phyloP scores from a whole-genome alignment of 2,888 invertebrate genomes.

The Homarus gammarus region DNA sequence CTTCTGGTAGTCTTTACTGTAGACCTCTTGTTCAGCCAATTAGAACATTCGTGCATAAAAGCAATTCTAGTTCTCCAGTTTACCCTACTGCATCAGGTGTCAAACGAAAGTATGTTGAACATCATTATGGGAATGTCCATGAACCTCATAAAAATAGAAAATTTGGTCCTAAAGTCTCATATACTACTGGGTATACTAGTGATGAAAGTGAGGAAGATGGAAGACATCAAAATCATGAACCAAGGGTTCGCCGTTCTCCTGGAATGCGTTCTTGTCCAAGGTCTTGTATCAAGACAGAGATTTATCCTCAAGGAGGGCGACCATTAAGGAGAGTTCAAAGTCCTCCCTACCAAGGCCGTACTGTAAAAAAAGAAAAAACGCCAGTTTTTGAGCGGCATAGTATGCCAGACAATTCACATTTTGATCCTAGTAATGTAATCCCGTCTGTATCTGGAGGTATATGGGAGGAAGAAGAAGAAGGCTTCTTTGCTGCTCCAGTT shows the following conservation, averaged over 20 bases:
- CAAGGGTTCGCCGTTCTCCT: background rate
- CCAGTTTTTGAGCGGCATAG: background rate
- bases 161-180: background rate
- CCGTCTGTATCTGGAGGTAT: background rate
- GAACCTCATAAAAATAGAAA: background rate
- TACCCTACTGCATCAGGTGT: constrained; percentile 27
- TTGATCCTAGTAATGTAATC: background rate
- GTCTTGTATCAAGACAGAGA: constrained; percentile 3
- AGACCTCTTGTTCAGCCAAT: background rate
- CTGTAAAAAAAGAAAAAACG: constrained; percentile 13
- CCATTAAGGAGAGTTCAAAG: background rate
- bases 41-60: background rate
- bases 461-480: constrained; percentile 33
- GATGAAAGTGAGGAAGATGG: constrained; percentile 61
- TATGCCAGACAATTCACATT: background rate
- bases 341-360: background rate
- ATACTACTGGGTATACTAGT: constrained; percentile 40
- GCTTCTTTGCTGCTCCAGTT: constrained; percentile 18
- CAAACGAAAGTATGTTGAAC: constrained; percentile 18
- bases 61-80: background rate
- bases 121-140: constrained; percentile 19
- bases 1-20: background rate
- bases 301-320: background rate
- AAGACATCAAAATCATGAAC: constrained; percentile 18
- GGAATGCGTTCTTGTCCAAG: constrained; percentile 14